phyloP scores from a whole-genome alignment of 2,888 invertebrate species.

The Ophraella communa region DNA sequence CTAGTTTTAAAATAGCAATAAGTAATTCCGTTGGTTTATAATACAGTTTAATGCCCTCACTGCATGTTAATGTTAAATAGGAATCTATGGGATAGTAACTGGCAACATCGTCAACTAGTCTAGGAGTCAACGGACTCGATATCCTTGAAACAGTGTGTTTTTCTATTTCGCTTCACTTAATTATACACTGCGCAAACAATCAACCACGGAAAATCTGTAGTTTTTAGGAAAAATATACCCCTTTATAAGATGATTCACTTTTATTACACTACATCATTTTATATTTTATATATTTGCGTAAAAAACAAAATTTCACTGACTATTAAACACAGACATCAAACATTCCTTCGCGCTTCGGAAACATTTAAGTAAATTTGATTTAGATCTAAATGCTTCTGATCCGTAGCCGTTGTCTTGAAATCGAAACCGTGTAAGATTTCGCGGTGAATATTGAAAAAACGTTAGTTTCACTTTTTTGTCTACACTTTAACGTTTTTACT shows the following conservation, averaged over 20 bases:
- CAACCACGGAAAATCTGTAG: background rate
- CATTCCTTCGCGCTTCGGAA: background rate
- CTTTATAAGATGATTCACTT: no score
- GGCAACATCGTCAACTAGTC: slow-evolving; percentile 23
- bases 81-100: background rate
- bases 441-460: background rate
- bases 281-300: no score
- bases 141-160: slow-evolving; percentile 44
- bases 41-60: background rate
- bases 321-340: background rate
- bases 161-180: slow-evolving; percentile 33
- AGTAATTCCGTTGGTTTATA: background rate
- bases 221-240: background rate
- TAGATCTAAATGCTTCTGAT: background rate
- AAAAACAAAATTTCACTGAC: no score
- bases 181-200: slow-evolving; percentile 29
- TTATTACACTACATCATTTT: no score
- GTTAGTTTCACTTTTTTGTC: background rate
- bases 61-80: background rate
- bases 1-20: background rate
- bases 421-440: background rate
- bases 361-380: slow-evolving; percentile 1
- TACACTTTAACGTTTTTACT: no score
- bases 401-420: background rate
- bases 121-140: slow-evolving; percentile 46